A percentile compares a stretch with the other conserved stretches of the same genome.
Conservation (phyloP, 2,797 vertebrate genomes). For the Cottoperca gobio region DNA sequence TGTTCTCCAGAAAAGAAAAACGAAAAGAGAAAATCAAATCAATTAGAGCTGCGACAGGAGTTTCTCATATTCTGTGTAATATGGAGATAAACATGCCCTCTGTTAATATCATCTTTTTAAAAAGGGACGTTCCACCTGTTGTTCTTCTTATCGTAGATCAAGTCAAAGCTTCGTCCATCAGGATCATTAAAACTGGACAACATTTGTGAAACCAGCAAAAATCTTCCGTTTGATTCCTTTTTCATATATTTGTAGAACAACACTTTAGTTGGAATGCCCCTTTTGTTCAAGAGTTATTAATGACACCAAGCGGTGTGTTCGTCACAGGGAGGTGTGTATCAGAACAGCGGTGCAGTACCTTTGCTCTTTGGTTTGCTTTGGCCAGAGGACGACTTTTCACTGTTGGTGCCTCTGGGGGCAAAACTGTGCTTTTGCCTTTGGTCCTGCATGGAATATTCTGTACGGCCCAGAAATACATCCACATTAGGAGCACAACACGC, state of each 20-base stretch:
- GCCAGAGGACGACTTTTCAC: conserved; percentile 91
- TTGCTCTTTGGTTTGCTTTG: conserved; percentile 97
- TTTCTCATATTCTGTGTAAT: not conserved
- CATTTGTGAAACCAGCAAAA: not conserved
- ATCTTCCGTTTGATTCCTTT: not conserved
- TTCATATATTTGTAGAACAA: conserved; percentile 9
- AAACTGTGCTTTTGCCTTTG: conserved; percentile 93
- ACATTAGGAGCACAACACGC: conserved; percentile 58
- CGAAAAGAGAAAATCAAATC: conserved; percentile 1
- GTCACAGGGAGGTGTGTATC: conserved; percentile 28
- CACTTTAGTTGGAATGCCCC: conserved; percentile 26
- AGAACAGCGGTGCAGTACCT: conserved; percentile 84
- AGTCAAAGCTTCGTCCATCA: not conserved
- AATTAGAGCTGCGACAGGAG: not conserved
- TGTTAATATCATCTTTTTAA: not conserved
- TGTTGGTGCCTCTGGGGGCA: conserved; percentile 88
- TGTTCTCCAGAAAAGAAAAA: conserved; percentile 17
- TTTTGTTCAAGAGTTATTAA: conserved; percentile 13
- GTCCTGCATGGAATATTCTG: conserved; percentile 90
- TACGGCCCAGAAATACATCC: conserved; percentile 63
- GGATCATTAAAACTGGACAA: not conserved
- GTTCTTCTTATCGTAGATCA: not conserved
- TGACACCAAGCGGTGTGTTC: not conserved
- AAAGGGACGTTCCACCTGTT: conserved; percentile 25
- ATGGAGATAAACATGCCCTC: not conserved